Base-by-base conservation (phyloP, 1,140 invertebrate species). In the Muscidifurax raptorellus region DNA sequence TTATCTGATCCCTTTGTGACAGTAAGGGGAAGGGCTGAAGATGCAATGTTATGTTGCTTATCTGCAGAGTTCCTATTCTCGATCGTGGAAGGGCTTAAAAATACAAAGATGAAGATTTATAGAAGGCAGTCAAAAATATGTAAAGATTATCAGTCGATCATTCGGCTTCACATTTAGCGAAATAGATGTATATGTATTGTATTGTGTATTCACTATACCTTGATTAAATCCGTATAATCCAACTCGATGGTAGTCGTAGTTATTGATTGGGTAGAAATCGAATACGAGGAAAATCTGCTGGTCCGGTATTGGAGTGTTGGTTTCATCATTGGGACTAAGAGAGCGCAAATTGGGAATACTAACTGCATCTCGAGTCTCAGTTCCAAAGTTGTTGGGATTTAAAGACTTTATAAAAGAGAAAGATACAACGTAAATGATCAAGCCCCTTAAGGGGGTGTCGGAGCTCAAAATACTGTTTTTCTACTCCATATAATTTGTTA, bases 21-120 rank as follows among this genome's bases (percentile, higher is more conserved):
- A 98, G 90, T 0, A 97, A 91, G 0, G 97, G 96, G 83, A 96
- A 94, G 0, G 95, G 90, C 0, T 96, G 97, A 83, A 97, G 91
- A 87, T 95, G 95, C 94, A 97, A 95, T 40, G 95, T 95, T 79
- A 98, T 98, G 88, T 97, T 96, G 90, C 98, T 98, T 2, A 99
- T 92, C 93, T 98, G 97, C 0, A 97, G 97, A 0, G 97, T 97
- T 12, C 75, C 75, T 52, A 77, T 77, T 52, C 75, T 15, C 13
- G 7, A 22, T 27, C n/a, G 6, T 30, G 15, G 18, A 0, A 22
- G 4, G 9, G 47, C 75, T 77, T 27, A 44, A 75, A 71, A 22
- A 71, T 71, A 71, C 59, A 64, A 22, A 22, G 67, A 13, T 27
- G n/a, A n/a, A 71, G 22, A 27, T 71, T 25, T 71, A 71, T 71